phyloP scores from a whole-genome alignment of 2,797 vertebrate genomes.

The Enteromius thamalakanensis region DNA sequence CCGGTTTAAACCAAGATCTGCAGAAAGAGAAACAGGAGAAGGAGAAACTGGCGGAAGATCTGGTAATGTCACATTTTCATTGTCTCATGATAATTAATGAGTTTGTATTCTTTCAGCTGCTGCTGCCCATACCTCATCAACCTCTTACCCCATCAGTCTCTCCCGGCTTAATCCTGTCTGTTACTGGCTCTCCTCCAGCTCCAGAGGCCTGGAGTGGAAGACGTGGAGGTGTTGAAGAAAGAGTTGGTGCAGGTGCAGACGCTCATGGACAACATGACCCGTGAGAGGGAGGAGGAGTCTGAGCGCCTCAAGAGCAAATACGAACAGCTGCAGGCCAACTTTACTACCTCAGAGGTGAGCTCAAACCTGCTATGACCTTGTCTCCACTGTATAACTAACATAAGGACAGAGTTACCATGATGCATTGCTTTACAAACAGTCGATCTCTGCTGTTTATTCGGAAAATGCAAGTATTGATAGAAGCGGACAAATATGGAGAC shows the following conservation, averaged over 20 bases:
- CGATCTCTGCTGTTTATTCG: slow-evolving; percentile 9
- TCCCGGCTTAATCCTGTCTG: slow-evolving; percentile 31
- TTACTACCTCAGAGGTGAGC: slow-evolving; percentile 87
- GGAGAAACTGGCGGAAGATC: slow-evolving; percentile 88
- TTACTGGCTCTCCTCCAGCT: slow-evolving; percentile 76
- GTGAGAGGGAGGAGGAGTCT: slow-evolving; percentile 90
- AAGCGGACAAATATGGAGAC: not conserved
- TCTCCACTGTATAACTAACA: not conserved
- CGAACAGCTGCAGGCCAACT: slow-evolving; percentile 85
- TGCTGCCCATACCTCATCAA: slow-evolving; percentile 22
- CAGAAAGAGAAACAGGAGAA: slow-evolving; percentile 82
- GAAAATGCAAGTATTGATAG: slow-evolving; percentile 27
- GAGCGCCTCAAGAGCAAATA: slow-evolving; percentile 88
- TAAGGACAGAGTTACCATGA: slow-evolving; percentile 6
- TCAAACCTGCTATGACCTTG: slow-evolving; percentile 16
- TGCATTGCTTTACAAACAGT: not conserved
- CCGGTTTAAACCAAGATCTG: slow-evolving; percentile 83
- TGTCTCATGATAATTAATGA: slow-evolving; percentile 22
- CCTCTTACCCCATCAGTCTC: not conserved
- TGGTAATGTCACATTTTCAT: slow-evolving; percentile 77
- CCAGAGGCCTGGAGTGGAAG: slow-evolving; percentile 95
- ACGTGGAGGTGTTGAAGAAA: slow-evolving; percentile 94
- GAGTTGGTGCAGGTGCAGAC: slow-evolving; percentile 97
- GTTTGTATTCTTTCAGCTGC: slow-evolving; percentile 32
- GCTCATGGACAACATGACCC: slow-evolving; percentile 92